A percentile compares a stretch with the other conserved stretches of the same genome.
Evolutionary conservation across 2,888 invertebrate species (phyloP).

Genomic region (Orchesellides sinensis): DNA sequence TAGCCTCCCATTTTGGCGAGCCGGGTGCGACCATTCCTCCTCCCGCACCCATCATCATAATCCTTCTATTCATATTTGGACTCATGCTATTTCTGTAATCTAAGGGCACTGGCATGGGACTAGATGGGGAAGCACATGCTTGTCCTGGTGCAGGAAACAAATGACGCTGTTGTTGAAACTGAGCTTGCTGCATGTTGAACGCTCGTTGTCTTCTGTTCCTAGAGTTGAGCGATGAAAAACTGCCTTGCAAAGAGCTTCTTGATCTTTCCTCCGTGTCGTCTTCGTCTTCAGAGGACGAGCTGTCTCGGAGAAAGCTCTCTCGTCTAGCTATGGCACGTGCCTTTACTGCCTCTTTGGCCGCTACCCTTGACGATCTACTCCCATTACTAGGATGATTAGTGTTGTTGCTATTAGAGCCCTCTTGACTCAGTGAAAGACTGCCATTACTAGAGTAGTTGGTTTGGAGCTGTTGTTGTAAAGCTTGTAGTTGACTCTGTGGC

Average conservation of each 20-base stretch:
- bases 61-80: slow-evolving; percentile 54
- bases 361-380: slow-evolving; percentile 65
- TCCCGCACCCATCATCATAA: slow-evolving; percentile 44
- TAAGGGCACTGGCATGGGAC: slow-evolving; percentile 67
- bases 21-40: slow-evolving; percentile 40
- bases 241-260: slow-evolving; percentile 69
- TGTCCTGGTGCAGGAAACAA: slow-evolving; percentile 61
- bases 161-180: slow-evolving; percentile 61
- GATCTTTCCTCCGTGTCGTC: slow-evolving; percentile 64
- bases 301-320: slow-evolving; percentile 71
- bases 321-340: slow-evolving; percentile 73
- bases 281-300: slow-evolving; percentile 69
- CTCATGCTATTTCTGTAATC: slow-evolving; percentile 58
- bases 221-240: slow-evolving; percentile 72
- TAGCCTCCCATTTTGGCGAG: slow-evolving; percentile 72
- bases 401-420: slow-evolving; percentile 49
- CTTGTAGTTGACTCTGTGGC: slow-evolving; percentile 52
- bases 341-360: slow-evolving; percentile 73
- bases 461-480: slow-evolving; percentile 37
- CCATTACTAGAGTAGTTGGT: slow-evolving; percentile 73
- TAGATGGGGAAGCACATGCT: slow-evolving; percentile 65
- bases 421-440: slow-evolving; percentile 69
- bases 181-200: slow-evolving; percentile 57
- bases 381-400: slow-evolving; percentile 32
- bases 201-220: slow-evolving; percentile 60